Base-by-base conservation (phyloP, 1,140 invertebrate species). In the Nasonia vitripennis region DNA sequence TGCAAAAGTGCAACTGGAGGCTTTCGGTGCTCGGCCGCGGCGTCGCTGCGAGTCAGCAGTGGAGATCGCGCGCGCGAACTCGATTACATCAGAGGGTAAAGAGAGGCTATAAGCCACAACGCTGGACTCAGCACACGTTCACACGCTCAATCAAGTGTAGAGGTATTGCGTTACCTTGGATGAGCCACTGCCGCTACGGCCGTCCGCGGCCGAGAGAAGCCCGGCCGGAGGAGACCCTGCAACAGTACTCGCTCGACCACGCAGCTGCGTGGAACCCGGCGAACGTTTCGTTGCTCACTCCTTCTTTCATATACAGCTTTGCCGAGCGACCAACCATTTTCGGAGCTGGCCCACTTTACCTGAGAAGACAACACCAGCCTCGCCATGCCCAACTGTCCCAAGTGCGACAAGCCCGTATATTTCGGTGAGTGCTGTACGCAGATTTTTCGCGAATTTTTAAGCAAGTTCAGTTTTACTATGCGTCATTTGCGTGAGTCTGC, bases 351-450 rank as follows among this genome's bases (percentile, higher is more conserved):
- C 41, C 41, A 45, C 41, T 37, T 37, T 37, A 37, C 34, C 5
- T 37, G 34, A 37, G 34, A 37, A 37, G 34, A 37, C 9, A 45
- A 45, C 88, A 87, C 89, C 48, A 75, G 55, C 48, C 31, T 80
- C 83, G 90, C 85, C 82, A 95, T 95, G 94, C 94, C 94, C 45
- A 95, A 95, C 90, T 95, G 94, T 89, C 94, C 94, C 3, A 94
- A 94, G 90, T 95, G 94, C 89, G 89, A 94, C 62, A 95, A 95
- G 87, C 93, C 94, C 27, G 94, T 95, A 12, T 95, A 95, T 87
- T 95, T 95, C 87, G 94, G 94, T 95, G 88, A 94, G 93, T 91
- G 20, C 20, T 48, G 3, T 55, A 23, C n/a, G 14, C 27, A n/a
- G 4, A 31, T 85, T 82, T 67, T 23, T 45, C 41, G 1, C 55